Percentiles rank a stretch among this genome's conserved stretches.
Conservation (phyloP, 2,888 invertebrate species). For the Alloplasta piceator region DNA sequence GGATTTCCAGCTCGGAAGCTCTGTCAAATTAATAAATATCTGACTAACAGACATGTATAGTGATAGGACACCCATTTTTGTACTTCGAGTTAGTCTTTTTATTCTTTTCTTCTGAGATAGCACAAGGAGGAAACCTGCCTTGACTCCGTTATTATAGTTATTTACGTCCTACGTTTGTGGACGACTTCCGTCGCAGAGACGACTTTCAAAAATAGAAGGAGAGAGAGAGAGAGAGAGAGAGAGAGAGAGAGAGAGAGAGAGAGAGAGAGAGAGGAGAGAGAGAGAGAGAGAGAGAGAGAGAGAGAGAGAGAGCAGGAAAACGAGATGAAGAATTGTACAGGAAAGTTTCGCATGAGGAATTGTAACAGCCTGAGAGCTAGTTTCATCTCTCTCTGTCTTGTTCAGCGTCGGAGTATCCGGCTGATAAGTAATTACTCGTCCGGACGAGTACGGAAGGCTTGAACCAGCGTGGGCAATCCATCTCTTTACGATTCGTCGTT, state of each 20-base stretch:
- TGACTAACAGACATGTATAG: neutral
- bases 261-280: neutral
- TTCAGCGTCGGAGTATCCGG: constrained; percentile 59
- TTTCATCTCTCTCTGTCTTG: constrained; percentile 15
- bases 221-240: neutral
- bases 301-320: constrained; percentile 20
- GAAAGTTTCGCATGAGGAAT: constrained; percentile 42
- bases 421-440: constrained; percentile 70
- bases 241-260: neutral
- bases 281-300: constrained; percentile 14
- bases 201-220: neutral
- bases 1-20: too few species aligned
- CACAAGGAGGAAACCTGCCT: constrained; percentile 20
- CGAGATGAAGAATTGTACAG: constrained; percentile 41
- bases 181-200: constrained; percentile 46
- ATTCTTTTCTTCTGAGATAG: constrained; percentile 8
- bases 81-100: constrained; percentile 9
- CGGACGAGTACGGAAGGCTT: constrained; percentile 58
- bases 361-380: constrained; percentile 53
- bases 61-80: constrained; percentile 1
- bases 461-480: constrained; percentile 61
- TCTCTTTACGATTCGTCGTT: constrained; percentile 56
- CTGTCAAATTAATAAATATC: neutral
- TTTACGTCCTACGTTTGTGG: constrained; percentile 50
- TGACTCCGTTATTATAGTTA: constrained; percentile 43